Conservation (phyloP, 2,797 vertebrate species). For the Ctenosaura bakeri region DNA sequence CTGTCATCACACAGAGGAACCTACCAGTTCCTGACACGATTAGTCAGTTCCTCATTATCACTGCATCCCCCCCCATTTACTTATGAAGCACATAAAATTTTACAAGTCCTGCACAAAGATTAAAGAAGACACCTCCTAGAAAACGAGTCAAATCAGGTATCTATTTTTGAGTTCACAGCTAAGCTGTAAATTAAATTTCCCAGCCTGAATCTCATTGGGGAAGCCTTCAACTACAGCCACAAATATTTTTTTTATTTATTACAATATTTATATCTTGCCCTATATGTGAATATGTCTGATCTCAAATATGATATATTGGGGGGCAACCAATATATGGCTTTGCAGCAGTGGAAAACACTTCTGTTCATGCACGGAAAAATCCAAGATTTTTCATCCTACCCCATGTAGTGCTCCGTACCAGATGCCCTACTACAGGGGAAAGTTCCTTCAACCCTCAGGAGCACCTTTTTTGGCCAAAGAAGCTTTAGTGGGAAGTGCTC, state of each 20-base stretch:
- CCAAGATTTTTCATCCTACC: background rate
- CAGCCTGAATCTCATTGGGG: background rate
- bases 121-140: background rate
- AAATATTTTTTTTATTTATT: too few relatives aligned
- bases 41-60: background rate
- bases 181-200: background rate
- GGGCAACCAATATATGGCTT: too few relatives aligned
- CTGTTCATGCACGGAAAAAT: background rate
- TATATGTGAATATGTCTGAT: background rate
- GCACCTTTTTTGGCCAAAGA: background rate
- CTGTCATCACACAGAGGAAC: background rate
- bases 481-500: background rate
- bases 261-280: background rate
- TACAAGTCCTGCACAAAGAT: background rate
- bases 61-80: background rate
- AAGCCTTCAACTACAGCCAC: background rate
- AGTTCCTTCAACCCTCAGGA: background rate
- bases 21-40: background rate
- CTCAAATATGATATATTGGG: background rate
- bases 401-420: background rate
- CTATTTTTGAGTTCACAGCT: background rate
- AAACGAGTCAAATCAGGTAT: too few relatives aligned
- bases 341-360: background rate
- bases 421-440: too few relatives aligned
- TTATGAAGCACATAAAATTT: background rate